phyloP scores from a whole-genome alignment of 2,888 invertebrate species.

The Cerastis rubricosa region DNA sequence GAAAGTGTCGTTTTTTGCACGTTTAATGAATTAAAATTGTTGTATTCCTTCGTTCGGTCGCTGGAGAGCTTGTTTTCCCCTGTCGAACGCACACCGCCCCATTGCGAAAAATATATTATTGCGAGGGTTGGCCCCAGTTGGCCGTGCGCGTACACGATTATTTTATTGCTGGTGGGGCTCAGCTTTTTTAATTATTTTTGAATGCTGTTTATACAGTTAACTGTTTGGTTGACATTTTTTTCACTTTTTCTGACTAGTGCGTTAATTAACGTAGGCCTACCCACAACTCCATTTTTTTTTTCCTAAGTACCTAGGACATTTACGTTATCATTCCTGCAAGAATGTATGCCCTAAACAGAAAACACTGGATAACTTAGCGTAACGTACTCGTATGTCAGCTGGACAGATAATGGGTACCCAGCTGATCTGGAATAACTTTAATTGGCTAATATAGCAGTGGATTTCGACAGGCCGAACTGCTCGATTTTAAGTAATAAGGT shows the following conservation, averaged over 20 bases:
- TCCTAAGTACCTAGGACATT: not conserved
- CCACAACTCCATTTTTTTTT: constrained; percentile 23
- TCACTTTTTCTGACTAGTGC: not conserved
- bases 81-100: constrained; percentile 76
- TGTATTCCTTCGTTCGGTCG: constrained; percentile 57
- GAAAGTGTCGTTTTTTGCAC: constrained; percentile 71
- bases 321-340: not conserved
- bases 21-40: constrained; percentile 42
- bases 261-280: constrained; percentile 20
- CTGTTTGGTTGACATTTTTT: constrained; percentile 2
- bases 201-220: constrained; percentile 37
- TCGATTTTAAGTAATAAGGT: not conserved
- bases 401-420: not conserved
- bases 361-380: not conserved
- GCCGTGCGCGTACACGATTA: constrained; percentile 70
- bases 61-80: constrained; percentile 72
- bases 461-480: not conserved
- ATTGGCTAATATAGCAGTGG: not conserved
- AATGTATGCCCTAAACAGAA: constrained; percentile 9
- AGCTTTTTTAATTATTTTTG: constrained; percentile 70
- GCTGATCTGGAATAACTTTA: constrained; percentile 1
- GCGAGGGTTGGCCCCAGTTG: constrained; percentile 79
- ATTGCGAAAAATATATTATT: constrained; percentile 77
- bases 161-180: constrained; percentile 82
- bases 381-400: constrained; percentile 1